These are phyloP conservation scores for Helicoverpa assulta DNA, from an alignment of 2,888 invertebrate species.

Conservation along the genomic window DNA sequence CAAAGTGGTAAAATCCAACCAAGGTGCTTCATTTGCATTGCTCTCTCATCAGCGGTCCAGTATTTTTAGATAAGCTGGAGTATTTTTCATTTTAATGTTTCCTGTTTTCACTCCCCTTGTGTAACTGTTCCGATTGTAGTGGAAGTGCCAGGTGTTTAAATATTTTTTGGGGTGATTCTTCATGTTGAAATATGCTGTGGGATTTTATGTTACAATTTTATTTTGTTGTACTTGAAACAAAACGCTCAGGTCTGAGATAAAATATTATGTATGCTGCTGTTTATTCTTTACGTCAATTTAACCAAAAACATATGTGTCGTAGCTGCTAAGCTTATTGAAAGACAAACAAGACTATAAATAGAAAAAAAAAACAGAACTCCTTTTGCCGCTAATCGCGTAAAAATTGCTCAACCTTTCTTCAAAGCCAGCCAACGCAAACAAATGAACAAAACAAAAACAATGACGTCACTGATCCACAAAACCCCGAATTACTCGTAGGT, in stretches of 20 bases:
- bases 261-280: no score
- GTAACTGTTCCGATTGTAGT: slow-evolving; percentile 24
- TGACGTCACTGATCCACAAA: slow-evolving; percentile 11
- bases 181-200: slow-evolving; percentile 15
- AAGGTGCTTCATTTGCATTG: slow-evolving; percentile 64
- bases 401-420: no score
- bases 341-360: no score
- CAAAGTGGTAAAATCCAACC: slow-evolving; percentile 46
- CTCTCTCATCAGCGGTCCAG: slow-evolving; percentile 55
- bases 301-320: no score
- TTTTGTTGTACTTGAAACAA: background rate
- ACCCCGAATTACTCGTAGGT: slow-evolving; percentile 16
- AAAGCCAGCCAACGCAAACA: no score
- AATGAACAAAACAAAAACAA: background rate
- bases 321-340: no score
- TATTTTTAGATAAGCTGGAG: slow-evolving; percentile 65
- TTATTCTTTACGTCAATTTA: no score
- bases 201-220: slow-evolving; percentile 10
- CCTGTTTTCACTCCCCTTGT: slow-evolving; percentile 56
- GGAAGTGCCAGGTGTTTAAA: slow-evolving; percentile 34
- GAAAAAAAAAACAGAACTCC: no score
- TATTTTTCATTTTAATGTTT: slow-evolving; percentile 69
- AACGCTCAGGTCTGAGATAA: no score
- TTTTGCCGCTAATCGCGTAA: no score
- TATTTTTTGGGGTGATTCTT: slow-evolving; percentile 32